Evolutionary conservation across 2,113 vertebrate species (phyloP), one percentile per base, ranked within the genome.

Genomic region (Jacana jacana): DNA sequence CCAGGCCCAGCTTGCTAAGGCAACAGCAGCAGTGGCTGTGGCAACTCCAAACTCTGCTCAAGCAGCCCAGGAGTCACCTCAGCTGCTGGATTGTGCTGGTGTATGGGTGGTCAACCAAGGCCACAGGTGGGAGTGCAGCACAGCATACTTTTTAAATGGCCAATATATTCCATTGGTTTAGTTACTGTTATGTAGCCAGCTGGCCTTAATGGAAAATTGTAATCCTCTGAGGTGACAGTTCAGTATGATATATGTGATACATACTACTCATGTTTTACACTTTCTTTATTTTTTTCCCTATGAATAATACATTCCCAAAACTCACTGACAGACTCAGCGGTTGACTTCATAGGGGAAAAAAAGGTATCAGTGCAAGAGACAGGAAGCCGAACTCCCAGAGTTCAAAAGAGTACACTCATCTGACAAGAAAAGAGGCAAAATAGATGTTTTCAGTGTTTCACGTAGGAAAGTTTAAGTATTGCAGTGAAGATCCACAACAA

Each of bases 241-340:
- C n/a, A 58, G 28, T 63, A 35, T 52, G 75, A 78, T 58, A 39
- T 54, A 54, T 54, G 30, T 54, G 52, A 54, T 54, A 54, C 30
- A 54, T 7, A 48, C 13, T 71, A 39, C 23, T 92, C 81, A 20
- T 2, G 4, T 71, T 93, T 95, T 81, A 54, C 5, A 25, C 20
- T 20, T 81, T 44, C 18, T 58, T 31, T 6, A 4, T 49, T 44
- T n/a, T 5, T 19, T 17, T 17, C 9, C 3, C 28, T 5, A 9
- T 49, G 61, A 88, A 93, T 88, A 91, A 75, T 73, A 71, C 13
- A 51, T 88, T 92, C 61, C 77, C 35, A 70, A 78, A 81, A 60
- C 37, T 86, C 27, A 52, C 48, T n/a, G 49, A 49, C 8, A 57
- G 39, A 60, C 24, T 71, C 11, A 78, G 19, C 0, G 7, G 28